These are phyloP conservation scores for Schizaphis graminum DNA, from an alignment of 2,888 invertebrate species.

Conservation along the genomic window DNA sequence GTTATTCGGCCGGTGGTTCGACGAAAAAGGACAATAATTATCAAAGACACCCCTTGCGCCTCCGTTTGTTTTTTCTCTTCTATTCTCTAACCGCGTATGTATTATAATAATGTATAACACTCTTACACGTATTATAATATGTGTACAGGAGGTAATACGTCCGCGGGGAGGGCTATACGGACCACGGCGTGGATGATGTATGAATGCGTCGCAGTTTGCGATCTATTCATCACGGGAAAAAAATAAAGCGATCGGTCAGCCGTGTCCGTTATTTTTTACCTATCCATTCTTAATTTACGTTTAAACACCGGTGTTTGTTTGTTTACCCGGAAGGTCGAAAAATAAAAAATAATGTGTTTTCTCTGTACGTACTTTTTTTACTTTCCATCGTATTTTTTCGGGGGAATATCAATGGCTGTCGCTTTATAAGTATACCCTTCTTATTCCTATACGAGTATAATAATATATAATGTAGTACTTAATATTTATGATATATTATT, in stretches of 20 bases:
- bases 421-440: background rate
- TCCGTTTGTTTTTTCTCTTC: background rate
- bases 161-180: no score
- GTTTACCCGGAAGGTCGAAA: background rate
- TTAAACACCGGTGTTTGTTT: constrained; percentile 9
- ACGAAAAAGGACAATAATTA: constrained; percentile 38
- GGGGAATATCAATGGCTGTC: background rate
- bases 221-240: constrained; percentile 25
- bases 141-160: background rate
- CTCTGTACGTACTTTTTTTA: background rate
- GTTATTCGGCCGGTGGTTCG: constrained; percentile 34
- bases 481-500: background rate
- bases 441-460: background rate
- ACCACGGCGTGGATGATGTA: background rate
- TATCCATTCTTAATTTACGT: constrained; percentile 33
- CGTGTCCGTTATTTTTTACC: constrained; percentile 41
- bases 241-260: constrained; percentile 50
- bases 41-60: background rate
- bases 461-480: background rate
- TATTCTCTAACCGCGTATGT: background rate
- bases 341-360: background rate
- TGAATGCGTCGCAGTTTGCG: constrained; percentile 16
- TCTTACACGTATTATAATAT: background rate
- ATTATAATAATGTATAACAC: background rate
- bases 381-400: background rate